Evolutionary conservation across 2,888 invertebrate genomes (phyloP).

Genomic region (Drosophila robusta): DNA sequence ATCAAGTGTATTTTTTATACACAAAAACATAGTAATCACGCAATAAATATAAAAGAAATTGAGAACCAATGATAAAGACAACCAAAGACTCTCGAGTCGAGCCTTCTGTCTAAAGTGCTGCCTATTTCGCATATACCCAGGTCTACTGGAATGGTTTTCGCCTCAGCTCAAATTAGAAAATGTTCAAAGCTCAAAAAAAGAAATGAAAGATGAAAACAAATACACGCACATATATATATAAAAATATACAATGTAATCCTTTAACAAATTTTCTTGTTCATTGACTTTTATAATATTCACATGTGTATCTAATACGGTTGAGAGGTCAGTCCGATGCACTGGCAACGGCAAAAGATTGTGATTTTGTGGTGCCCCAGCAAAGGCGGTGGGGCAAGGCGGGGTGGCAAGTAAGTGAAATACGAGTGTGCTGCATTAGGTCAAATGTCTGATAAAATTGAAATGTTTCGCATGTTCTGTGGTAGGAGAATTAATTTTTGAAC

Average conservation of each 20-base stretch:
- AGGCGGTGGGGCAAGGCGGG: background rate
- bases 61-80: no score
- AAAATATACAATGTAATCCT: background rate
- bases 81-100: no score
- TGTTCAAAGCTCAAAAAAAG: background rate
- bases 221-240: background rate
- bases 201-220: background rate
- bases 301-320: slow-evolving; percentile 13
- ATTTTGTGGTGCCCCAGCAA: slow-evolving; percentile 5
- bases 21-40: no score
- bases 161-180: background rate
- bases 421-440: slow-evolving; percentile 54
- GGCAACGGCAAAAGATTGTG: slow-evolving; percentile 8
- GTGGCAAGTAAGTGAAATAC: background rate
- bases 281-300: slow-evolving; percentile 16
- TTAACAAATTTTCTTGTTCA: slow-evolving; percentile 35
- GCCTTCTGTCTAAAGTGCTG: no score
- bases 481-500: slow-evolving; percentile 55
- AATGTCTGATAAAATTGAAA: slow-evolving; percentile 56
- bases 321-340: slow-evolving; percentile 2
- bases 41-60: no score
- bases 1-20: no score
- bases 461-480: slow-evolving; percentile 31
- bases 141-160: no score
- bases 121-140: no score